Evolutionary conservation across 2,113 vertebrate genomes (phyloP).

Genomic region (Rhinolophus ferrumequinum): DNA sequence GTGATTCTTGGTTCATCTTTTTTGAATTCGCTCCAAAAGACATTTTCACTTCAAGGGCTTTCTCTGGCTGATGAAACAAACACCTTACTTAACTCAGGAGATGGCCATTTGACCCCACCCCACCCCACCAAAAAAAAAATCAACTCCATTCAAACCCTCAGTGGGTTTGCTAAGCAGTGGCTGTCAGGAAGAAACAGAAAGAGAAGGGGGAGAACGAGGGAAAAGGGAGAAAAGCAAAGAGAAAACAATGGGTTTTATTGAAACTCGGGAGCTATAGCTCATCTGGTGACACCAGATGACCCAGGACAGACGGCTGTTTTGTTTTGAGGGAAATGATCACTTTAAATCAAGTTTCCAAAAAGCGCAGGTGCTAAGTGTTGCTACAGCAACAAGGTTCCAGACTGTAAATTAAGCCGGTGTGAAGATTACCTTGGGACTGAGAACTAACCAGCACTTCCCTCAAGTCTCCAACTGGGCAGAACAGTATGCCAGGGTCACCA

Average conservation of each 20-base stretch:
- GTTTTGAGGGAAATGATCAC: neutral
- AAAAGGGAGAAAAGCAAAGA: neutral
- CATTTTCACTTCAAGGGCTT: neutral
- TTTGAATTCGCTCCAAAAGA: neutral
- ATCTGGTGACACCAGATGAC: neutral
- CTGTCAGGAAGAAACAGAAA: neutral
- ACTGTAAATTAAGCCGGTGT: neutral
- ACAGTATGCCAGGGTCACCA: neutral
- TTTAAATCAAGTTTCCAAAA: neutral
- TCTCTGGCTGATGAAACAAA: neutral
- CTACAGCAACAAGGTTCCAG: neutral
- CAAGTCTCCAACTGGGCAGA: neutral
- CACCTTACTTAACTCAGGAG: neutral
- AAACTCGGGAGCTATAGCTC: neutral
- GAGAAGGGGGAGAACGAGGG: neutral
- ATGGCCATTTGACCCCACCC: neutral
- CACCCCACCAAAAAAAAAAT: neutral
- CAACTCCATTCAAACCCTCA: neutral
- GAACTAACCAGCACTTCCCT: neutral
- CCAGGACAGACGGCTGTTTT: neutral
- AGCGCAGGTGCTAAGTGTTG: neutral
- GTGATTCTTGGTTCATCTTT: constrained; percentile 1
- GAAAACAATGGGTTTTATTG: neutral
- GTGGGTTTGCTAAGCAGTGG: neutral
- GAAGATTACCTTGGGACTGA: neutral